A percentile compares a stretch with the other conserved stretches of the same genome.
These are phyloP conservation scores for Ascidia mentula DNA, from an alignment of 23 tunicate genomes.

Conservation along the genomic window DNA sequence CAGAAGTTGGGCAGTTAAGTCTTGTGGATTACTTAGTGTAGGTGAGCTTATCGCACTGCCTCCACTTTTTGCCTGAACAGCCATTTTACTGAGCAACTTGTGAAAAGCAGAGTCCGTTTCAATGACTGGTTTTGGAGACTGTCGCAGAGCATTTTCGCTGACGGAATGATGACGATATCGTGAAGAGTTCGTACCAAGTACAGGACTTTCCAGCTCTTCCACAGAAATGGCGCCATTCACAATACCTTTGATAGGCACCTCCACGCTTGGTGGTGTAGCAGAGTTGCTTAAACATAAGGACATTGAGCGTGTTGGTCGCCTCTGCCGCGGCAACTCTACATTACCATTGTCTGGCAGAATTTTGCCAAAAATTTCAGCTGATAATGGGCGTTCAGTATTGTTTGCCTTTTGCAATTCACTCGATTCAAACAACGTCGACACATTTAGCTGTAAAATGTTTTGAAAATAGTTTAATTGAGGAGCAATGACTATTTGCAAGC, in stretches of 20 bases:
- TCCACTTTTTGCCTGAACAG: background rate
- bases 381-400: slow-evolving; percentile 18
- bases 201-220: slow-evolving; percentile 67
- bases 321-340: slow-evolving; percentile 5
- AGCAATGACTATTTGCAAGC: too few relatives aligned
- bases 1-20: background rate
- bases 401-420: background rate
- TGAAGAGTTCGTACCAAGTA: slow-evolving; percentile 37
- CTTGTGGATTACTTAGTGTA: background rate
- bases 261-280: background rate
- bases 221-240: slow-evolving; percentile 63
- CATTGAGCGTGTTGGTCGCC: slow-evolving; percentile 35
- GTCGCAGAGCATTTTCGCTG: slow-evolving; percentile 13
- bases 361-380: slow-evolving; percentile 35
- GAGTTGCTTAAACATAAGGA: slow-evolving; percentile 35
- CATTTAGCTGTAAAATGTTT: slow-evolving; percentile 46
- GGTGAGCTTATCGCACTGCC: background rate
- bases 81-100: slow-evolving; percentile 16
- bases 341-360: background rate
- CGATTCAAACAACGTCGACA: slow-evolving; percentile 32
- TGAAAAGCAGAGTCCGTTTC: slow-evolving; percentile 11
- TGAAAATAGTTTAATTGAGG: too few relatives aligned
- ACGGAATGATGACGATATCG: slow-evolving; percentile 38
- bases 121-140: background rate
- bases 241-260: background rate